Conservation (phyloP, 2,797 vertebrate genomes). For the Hybognathus amarus region DNA sequence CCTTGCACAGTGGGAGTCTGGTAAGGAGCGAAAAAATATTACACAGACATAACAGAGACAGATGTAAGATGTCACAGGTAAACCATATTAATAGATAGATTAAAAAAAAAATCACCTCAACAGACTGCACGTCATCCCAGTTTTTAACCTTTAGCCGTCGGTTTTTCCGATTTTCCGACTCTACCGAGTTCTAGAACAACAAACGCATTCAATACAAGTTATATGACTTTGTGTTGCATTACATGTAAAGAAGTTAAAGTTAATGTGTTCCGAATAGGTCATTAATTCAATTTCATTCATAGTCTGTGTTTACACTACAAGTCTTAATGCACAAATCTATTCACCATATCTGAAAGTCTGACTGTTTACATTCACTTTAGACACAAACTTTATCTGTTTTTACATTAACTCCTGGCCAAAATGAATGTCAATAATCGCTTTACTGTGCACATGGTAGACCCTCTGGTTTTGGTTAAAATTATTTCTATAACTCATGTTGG, state of each 20-base stretch:
- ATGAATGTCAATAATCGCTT: no score
- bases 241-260: not conserved
- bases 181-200: constrained; percentile 63
- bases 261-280: not conserved
- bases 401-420: no score
- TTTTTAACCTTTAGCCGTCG: constrained; percentile 48
- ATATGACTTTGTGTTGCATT: constrained; percentile 54
- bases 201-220: not conserved
- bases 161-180: constrained; percentile 73
- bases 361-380: no score
- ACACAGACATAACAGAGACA: not conserved
- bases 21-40: not conserved
- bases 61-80: not conserved
- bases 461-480: no score
- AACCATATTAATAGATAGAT: not conserved
- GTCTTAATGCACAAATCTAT: no score
- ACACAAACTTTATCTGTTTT: no score
- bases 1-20: constrained; percentile 54
- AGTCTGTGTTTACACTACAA: not conserved
- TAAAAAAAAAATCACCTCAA: constrained; percentile 46
- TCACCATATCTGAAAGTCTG: no score
- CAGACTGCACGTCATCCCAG: constrained; percentile 54
- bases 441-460: no score
- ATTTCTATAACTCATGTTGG: no score
- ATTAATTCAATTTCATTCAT: not conserved